Evolutionary conservation across 2,797 vertebrate genomes (phyloP).

Genomic region (Eleutherodactylus coqui): DNA sequence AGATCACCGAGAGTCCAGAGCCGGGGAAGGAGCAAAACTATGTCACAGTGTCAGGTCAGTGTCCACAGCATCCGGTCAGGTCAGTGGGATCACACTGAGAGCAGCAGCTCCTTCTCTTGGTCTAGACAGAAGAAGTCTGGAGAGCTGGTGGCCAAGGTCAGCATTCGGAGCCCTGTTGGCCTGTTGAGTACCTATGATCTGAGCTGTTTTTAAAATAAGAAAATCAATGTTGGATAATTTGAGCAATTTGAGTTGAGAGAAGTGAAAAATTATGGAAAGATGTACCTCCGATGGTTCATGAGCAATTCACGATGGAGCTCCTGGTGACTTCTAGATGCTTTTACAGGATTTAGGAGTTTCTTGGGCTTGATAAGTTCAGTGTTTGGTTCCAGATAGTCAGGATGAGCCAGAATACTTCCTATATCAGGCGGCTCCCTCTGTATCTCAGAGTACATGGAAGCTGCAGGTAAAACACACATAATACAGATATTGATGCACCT

Average conservation of each 20-base stretch:
- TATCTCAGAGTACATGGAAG: constrained; percentile 86
- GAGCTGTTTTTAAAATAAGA: too few species aligned
- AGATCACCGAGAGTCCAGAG: too few species aligned
- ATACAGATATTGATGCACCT: background rate
- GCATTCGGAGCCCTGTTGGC: too few species aligned
- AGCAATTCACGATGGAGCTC: constrained; percentile 94
- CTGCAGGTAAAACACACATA: constrained; percentile 69
- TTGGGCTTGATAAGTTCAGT: constrained; percentile 94
- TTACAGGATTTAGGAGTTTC: constrained; percentile 93
- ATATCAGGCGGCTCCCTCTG: constrained; percentile 77
- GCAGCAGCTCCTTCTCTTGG: too few species aligned
- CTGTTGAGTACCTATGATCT: too few species aligned
- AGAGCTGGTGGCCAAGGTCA: too few species aligned
- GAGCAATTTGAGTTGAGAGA: background rate
- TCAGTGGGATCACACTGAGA: too few species aligned
- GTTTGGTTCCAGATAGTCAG: constrained; percentile 84
- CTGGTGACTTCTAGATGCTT: constrained; percentile 92
- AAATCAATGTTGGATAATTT: too few species aligned
- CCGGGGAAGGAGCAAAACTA: too few species aligned
- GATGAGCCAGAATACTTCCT: constrained; percentile 78
- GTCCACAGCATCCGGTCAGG: too few species aligned
- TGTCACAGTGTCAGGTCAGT: too few species aligned
- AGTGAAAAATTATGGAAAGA: background rate
- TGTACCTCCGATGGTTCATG: constrained; percentile 89
- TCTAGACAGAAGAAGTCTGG: too few species aligned